Conservation (phyloP, 1,140 invertebrate genomes). For the Ladona fulva region DNA sequence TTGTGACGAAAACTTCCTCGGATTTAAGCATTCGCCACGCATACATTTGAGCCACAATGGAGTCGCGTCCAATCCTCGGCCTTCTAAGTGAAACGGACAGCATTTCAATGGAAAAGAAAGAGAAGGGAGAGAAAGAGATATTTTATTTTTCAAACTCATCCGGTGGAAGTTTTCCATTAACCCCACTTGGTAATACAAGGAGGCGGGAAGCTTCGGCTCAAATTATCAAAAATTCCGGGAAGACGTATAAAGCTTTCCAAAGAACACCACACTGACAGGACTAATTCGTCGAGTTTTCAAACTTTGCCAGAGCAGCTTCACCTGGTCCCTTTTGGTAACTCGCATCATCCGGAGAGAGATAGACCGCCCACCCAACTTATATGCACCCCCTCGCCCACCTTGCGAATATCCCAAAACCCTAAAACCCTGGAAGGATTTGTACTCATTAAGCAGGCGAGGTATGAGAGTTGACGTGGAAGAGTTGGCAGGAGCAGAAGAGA, state of each 20-base stretch:
- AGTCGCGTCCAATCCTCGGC: too few relatives aligned
- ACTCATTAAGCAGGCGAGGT: not conserved
- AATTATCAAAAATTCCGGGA: not conserved
- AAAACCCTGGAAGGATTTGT: not conserved
- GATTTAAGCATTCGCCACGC: too few relatives aligned
- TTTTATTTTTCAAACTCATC: too few relatives aligned
- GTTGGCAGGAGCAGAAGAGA: not conserved
- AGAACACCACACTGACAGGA: not conserved
- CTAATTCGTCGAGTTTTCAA: conserved; percentile 9
- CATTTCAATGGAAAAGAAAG: not conserved
- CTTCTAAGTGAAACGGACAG: not conserved
- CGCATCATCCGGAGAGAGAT: not conserved
- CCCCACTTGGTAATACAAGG: not conserved
- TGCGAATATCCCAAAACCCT: not conserved
- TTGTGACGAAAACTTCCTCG: too few relatives aligned
- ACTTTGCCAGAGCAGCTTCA: not conserved
- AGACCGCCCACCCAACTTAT: not conserved
- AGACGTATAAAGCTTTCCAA: not conserved
- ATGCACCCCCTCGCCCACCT: not conserved
- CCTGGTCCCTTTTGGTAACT: not conserved
- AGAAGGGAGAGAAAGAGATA: not conserved
- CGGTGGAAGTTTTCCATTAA: too few relatives aligned
- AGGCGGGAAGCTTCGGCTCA: not conserved
- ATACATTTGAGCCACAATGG: too few relatives aligned
- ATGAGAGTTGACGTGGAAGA: not conserved